These are phyloP conservation scores for Sabatieria punctata DNA, from an alignment of 2,888 invertebrate genomes.

Conservation along the genomic window DNA sequence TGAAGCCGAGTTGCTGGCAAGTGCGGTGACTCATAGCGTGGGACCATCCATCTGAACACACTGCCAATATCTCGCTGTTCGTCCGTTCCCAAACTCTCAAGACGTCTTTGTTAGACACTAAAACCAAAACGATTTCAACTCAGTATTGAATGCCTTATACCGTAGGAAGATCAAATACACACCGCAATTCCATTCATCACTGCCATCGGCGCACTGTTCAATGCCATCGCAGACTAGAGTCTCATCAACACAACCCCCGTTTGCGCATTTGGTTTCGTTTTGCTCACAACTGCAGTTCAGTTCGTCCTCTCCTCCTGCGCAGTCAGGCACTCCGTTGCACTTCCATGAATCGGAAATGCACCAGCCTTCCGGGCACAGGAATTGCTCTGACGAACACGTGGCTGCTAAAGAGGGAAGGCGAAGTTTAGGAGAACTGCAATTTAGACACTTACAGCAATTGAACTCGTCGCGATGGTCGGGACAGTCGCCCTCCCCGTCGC, in stretches of 20 bases:
- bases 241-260: slow-evolving; percentile 43
- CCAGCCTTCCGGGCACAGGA: slow-evolving; percentile 44
- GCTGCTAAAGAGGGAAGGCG: slow-evolving; percentile 3
- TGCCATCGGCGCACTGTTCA: slow-evolving; percentile 45
- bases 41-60: slow-evolving; percentile 43
- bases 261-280: slow-evolving; percentile 14
- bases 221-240: slow-evolving; percentile 44
- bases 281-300: slow-evolving; percentile 14
- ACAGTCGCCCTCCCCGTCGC: slow-evolving; percentile 49
- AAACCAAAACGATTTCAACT: too few species aligned
- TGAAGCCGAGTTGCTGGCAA: slow-evolving; percentile 43
- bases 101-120: background rate
- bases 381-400: slow-evolving; percentile 14
- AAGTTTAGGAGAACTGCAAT: background rate
- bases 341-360: slow-evolving; percentile 42
- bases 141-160: too few species aligned
- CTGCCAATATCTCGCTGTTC: background rate
- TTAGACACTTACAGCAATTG: slow-evolving; percentile 32
- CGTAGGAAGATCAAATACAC: too few species aligned
- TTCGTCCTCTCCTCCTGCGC: slow-evolving; percentile 20
- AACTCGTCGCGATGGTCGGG: slow-evolving; percentile 55
- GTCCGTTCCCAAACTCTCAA: background rate
- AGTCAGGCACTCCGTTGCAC: slow-evolving; percentile 23
- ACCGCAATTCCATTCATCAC: slow-evolving; percentile 46
- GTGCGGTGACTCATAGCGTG: slow-evolving; percentile 40